Percentiles rank a stretch among this genome's conserved stretches.
phyloP scores from a whole-genome alignment of 2,797 vertebrate species.

The Menidia menidia region DNA sequence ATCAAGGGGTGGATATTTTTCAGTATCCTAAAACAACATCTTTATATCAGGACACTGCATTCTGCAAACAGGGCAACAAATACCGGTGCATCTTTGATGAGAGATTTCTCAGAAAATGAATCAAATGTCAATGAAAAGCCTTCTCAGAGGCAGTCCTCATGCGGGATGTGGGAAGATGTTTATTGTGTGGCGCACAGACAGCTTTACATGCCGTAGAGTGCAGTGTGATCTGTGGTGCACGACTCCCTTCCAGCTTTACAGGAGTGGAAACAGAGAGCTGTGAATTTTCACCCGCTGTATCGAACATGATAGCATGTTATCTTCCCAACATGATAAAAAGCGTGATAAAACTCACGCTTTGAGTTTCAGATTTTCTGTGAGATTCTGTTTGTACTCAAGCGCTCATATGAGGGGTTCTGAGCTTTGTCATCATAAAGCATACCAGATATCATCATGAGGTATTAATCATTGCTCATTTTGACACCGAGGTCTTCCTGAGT shows the following conservation, averaged over 20 bases:
- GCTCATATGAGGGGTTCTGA: constrained; percentile 55
- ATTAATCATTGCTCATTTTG: constrained; percentile 8
- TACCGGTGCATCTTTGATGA: neutral
- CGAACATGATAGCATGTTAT: constrained; percentile 40
- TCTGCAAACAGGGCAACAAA: neutral
- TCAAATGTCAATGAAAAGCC: neutral
- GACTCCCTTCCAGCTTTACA: constrained; percentile 29
- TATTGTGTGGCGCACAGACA: neutral
- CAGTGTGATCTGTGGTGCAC: neutral
- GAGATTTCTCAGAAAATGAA: neutral
- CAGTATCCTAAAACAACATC: neutral
- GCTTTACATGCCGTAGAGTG: constrained; percentile 20
- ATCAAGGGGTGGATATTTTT: neutral
- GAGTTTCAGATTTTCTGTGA: constrained; percentile 21
- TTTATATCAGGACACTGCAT: neutral
- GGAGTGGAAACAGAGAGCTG: constrained; percentile 57
- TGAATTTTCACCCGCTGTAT: constrained; percentile 38
- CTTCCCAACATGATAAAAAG: constrained; percentile 25
- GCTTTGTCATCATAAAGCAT: constrained; percentile 16
- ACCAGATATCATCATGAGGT: constrained; percentile 27
- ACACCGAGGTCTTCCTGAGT: neutral
- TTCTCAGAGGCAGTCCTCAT: constrained; percentile 1
- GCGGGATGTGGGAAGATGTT: constrained; percentile 4
- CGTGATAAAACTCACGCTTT: constrained; percentile 37
- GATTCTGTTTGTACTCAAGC: constrained; percentile 36